Conservation (phyloP, 2,113 vertebrate genomes). For the Eudyptes chrysolophus region DNA sequence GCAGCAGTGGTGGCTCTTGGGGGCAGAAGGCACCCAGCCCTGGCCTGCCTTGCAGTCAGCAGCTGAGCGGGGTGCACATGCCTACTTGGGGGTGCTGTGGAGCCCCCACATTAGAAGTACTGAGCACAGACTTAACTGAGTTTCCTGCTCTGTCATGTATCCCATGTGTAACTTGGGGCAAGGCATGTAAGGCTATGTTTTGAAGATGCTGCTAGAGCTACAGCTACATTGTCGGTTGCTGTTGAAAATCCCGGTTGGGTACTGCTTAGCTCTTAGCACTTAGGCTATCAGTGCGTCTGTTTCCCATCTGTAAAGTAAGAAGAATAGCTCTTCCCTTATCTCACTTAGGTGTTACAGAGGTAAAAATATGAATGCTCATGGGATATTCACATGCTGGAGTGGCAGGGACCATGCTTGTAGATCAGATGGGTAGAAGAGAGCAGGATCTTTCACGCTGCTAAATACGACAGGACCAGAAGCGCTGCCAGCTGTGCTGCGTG, state of each 20-base stretch:
- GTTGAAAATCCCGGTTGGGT: background rate
- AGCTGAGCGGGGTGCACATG: background rate
- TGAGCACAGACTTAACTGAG: background rate
- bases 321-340: background rate
- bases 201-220: background rate
- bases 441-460: background rate
- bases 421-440: background rate
- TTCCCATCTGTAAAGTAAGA: background rate
- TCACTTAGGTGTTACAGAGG: background rate
- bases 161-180: background rate
- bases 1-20: background rate
- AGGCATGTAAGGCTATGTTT: fast-evolving
- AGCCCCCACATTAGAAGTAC: background rate
- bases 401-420: background rate
- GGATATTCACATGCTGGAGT: background rate
- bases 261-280: background rate
- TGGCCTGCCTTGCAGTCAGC: background rate
- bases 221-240: background rate
- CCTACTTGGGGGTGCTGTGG: background rate
- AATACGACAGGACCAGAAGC: background rate
- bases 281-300: background rate
- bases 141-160: background rate
- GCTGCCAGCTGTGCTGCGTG: background rate
- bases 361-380: background rate
- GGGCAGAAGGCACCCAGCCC: background rate